Percentiles rank a stretch among this genome's conserved stretches.
These are phyloP conservation scores for Leistus spinibarbis DNA, from an alignment of 2,888 invertebrate genomes.

Conservation along the genomic window DNA sequence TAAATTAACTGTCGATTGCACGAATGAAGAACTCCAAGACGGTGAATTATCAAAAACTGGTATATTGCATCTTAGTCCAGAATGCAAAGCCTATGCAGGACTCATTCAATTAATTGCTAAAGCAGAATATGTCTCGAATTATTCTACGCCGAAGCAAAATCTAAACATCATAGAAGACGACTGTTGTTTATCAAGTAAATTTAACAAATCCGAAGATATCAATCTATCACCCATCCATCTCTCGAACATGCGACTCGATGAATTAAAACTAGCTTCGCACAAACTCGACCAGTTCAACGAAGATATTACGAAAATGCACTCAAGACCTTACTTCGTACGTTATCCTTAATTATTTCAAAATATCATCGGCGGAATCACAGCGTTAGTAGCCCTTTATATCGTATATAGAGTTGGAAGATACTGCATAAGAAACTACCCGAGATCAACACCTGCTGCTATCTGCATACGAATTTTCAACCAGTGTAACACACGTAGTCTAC, in stretches of 20 bases:
- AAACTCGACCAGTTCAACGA: not conserved
- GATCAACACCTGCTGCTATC: not conserved
- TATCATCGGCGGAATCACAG: not conserved
- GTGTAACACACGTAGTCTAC: not conserved
- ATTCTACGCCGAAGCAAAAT: not conserved
- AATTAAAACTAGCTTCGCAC: not conserved
- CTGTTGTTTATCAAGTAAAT: slow-evolving; percentile 2
- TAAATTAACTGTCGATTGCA: not conserved
- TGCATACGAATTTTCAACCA: not conserved
- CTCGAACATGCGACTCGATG: not conserved
- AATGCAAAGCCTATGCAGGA: not conserved
- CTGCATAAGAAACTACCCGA: not conserved
- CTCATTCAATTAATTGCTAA: not conserved
- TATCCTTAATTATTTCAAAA: not conserved
- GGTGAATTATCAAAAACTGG: not conserved
- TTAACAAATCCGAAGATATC: not conserved
- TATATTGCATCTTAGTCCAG: not conserved
- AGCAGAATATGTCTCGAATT: not conserved
- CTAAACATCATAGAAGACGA: not conserved
- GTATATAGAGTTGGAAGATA: not conserved
- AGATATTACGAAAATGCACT: not conserved
- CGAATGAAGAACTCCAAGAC: not conserved
- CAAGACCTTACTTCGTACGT: not conserved
- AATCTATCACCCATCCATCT: not conserved
- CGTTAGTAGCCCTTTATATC: not conserved